Base-by-base conservation (phyloP, 2,888 invertebrate species). In the Nymphalis urticae region DNA sequence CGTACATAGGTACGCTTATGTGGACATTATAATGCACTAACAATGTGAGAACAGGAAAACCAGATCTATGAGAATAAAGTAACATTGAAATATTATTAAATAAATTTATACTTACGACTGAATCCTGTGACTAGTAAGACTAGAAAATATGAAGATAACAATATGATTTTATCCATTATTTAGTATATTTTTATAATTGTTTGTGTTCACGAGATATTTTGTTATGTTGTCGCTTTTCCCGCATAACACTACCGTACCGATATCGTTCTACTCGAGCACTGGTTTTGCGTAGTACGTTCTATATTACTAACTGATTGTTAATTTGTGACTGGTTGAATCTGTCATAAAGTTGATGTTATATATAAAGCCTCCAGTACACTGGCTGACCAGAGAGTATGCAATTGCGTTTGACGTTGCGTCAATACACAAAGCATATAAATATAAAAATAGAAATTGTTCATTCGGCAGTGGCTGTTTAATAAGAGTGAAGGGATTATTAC, bases 81-180 rank as follows among this genome's bases (percentile, higher is more conserved):
- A 66, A 68, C 36, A 63, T 58, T 59, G 21, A 62, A 59, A 42
- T 58, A 59, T 42, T 48, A 56, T 48, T 62, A 63, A 58, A 32
- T 62, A 59, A 48, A 66, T 68, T 63, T 24, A n/a, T 42, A 73
- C 73, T 69, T 64, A 73, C 73, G 59, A 48, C 62, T 66, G n/a
- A 56, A 62, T 60, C 64, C 68, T 53, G 50, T 36, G 58, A 63
- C 64, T 63, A 72, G 56, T 65, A 70, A 64, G 48, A 66, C 64
- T 10, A 73, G 51, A 65, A 42, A 63, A 21, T 53, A 60, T 63
- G 66, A 63, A 27, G 56, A 24, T 17, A 21, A 16, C 48, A 32
- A 63, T 63, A 61, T 53, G 6, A 5, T 58, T 50, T 61, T 65
- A 36, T 48, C 47, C 69, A 69, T 71, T 24, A 54, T 65, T 61